A percentile compares a stretch with the other conserved stretches of the same genome.
These are phyloP conservation scores for Pitangus sulphuratus DNA, from an alignment of 2,797 vertebrate species.

Conservation along the genomic window DNA sequence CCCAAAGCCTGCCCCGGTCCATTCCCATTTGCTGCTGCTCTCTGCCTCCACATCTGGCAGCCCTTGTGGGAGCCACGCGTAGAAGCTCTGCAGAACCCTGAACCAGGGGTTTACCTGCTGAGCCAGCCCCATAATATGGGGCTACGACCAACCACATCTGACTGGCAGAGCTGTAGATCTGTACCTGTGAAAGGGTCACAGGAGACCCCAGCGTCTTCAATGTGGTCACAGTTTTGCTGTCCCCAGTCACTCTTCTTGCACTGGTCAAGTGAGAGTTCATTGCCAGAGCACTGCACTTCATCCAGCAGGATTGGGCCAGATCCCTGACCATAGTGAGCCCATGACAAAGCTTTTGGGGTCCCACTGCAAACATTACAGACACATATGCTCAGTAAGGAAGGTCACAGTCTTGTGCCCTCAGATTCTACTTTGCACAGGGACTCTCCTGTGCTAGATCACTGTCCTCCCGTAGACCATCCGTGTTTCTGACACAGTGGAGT, in stretches of 20 bases:
- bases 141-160: fast-evolving
- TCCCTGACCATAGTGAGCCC: conserved; percentile 89
- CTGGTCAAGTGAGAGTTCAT: conserved; percentile 88
- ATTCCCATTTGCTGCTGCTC: neutral
- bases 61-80: neutral
- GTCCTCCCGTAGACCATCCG: neutral
- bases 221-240: conserved; percentile 95
- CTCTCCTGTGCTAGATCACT: neutral
- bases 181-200: conserved; percentile 79
- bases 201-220: conserved; percentile 90
- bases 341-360: conserved; percentile 86
- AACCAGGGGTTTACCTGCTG: neutral
- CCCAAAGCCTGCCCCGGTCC: neutral
- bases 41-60: neutral
- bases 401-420: neutral
- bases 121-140: neutral
- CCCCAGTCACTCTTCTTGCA: conserved; percentile 91
- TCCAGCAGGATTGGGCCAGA: conserved; percentile 89
- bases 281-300: conserved; percentile 88
- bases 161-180: neutral
- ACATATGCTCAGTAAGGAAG: neutral
- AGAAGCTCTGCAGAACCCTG: neutral
- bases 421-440: neutral
- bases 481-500: neutral
- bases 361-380: conserved; percentile 75